Base-by-base conservation (phyloP, 35 echinoderm and acorn worm genomes). In the Anneissia japonica region DNA sequence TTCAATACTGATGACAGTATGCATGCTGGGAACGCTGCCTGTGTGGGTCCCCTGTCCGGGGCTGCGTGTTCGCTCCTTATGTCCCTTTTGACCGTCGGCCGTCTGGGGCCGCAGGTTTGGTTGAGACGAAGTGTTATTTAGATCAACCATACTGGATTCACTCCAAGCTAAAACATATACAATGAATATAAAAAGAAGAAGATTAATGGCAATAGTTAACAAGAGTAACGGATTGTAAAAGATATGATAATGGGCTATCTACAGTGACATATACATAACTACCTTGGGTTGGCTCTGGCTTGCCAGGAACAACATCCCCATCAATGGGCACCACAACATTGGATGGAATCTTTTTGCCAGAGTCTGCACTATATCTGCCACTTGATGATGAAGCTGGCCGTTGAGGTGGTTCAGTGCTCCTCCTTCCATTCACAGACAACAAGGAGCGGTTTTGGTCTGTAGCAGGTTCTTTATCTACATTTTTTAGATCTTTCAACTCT, bases 1-100 rank as follows among this genome's bases (percentile, higher is more conserved):
- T 40, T 77, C 86, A 16, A 97, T 88, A 73, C 91, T 97, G 82
- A 97, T 93, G 29, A 97, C 88, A 82, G 95, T 93, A 33, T 88
- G 91, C 84, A 93, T 88, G 74, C 91, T 90, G 41, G 94, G 79
- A 11, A 84, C 74, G 75, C 91, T 93, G 0, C 91, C 91, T 34
- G 86, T 41, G 33, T 93, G 91, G 0, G 74, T 43, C 37, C 88
- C 88, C 34, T 80, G 88, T 29, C 88, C 91, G 6, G 94, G 94
- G 33, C 91, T 91, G 34, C 87, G 90, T 36, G 55, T 91, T 23
- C 51, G 14, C 89, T 41, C 0, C 74, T 74, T 5, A 26, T 23
- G 30, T 73, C 36, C 32, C 85, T 40, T 19, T 28, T 82, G 5
- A 3, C 39, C 64, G 51, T 38, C 39, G 2, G 56, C 74, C 26